Conservation (phyloP, 2,888 invertebrate species). For the Tyria jacobaeae region DNA sequence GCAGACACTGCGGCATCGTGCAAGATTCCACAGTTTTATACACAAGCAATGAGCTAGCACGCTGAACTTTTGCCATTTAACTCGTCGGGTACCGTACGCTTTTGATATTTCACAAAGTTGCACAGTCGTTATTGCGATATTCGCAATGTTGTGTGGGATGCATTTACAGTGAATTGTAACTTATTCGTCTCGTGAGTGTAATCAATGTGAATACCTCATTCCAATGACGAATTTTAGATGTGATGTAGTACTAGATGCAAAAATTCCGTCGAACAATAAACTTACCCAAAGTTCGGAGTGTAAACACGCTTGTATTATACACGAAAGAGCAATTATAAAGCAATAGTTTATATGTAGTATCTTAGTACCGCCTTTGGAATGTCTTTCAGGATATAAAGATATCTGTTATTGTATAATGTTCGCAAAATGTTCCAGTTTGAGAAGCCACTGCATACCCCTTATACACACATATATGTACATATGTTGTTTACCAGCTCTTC, state of each 20-base stretch:
- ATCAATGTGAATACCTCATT: constrained; percentile 48
- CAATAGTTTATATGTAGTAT: constrained; percentile 3
- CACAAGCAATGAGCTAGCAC: constrained; percentile 52
- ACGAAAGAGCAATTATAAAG: neutral
- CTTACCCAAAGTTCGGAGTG: neutral
- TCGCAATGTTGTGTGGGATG: constrained; percentile 39
- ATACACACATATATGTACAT: too few relatives aligned
- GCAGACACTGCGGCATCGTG: constrained; percentile 44
- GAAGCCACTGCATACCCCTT: too few relatives aligned
- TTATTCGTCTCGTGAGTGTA: constrained; percentile 50
- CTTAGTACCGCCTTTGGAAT: constrained; percentile 16
- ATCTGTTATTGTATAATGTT: too few relatives aligned
- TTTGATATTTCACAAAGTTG: constrained; percentile 64
- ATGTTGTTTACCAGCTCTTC: too few relatives aligned
- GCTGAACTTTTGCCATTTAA: constrained; percentile 68
- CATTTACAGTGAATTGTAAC: constrained; percentile 55
- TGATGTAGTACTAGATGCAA: constrained; percentile 35
- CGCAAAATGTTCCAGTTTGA: too few relatives aligned
- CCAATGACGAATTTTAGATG: constrained; percentile 36
- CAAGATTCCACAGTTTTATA: constrained; percentile 53
- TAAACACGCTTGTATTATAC: constrained; percentile 15
- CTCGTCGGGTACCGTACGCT: constrained; percentile 54
- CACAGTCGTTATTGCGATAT: constrained; percentile 59
- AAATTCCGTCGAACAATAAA: constrained; percentile 13
- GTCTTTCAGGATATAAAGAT: constrained; percentile 42